These are phyloP conservation scores for Caenorhabditis latens DNA, from an alignment of 1,140 invertebrate species.

Conservation along the genomic window DNA sequence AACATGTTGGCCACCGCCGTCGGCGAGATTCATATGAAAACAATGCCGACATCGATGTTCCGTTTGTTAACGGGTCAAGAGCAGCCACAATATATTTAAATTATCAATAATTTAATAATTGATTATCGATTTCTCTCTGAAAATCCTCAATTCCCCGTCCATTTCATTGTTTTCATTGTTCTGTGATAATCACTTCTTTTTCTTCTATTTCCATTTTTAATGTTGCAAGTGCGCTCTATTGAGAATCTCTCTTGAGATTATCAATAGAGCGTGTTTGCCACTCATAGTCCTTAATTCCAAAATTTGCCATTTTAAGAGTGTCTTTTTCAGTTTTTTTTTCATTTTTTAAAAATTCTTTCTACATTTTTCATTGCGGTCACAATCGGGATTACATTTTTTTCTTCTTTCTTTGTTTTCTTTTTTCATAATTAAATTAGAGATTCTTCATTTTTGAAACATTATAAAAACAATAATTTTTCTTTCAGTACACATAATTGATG, in stretches of 20 bases:
- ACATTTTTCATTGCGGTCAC: constrained; percentile 20
- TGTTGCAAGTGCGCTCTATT: not conserved
- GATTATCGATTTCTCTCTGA: not conserved
- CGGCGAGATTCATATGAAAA: constrained; percentile 99
- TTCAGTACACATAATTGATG: too few relatives aligned
- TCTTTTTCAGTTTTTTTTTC: not conserved
- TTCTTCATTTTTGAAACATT: too few relatives aligned
- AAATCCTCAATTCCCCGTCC: not conserved
- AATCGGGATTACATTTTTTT: not conserved
- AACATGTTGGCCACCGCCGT: constrained; percentile 97
- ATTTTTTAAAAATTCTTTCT: not conserved
- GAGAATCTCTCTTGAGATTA: not conserved
- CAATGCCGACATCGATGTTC: constrained; percentile 99
- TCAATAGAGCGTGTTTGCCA: constrained; percentile 1
- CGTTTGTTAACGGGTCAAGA: constrained; percentile 97
- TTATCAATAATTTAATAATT: too few relatives aligned
- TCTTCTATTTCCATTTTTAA: not conserved
- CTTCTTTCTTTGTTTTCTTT: not conserved
- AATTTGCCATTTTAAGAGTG: not conserved
- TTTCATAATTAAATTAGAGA: not conserved
- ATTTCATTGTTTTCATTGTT: not conserved
- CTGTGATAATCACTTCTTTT: constrained; percentile 19
- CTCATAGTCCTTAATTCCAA: not conserved
- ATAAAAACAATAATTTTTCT: too few relatives aligned
- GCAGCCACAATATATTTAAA: constrained; percentile 94